Evolutionary conservation across 2,888 invertebrate genomes (phyloP), one percentile per base, ranked within the genome.

Genomic region (Zhuqinia jingwanae): DNA sequence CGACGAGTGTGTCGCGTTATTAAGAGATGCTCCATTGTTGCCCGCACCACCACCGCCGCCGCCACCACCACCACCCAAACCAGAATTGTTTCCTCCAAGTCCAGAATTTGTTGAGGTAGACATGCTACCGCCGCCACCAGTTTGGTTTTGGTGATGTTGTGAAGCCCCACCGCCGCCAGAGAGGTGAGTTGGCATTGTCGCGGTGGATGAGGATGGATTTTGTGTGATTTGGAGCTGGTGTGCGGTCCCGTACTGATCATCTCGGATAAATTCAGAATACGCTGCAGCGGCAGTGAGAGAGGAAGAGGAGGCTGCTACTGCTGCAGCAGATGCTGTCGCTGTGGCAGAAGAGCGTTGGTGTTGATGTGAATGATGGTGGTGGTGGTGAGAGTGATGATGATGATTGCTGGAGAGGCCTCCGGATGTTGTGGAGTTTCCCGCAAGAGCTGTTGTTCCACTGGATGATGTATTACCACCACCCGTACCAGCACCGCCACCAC

Each of bases 271-370:
- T 1, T 95, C 95, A 6, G 95, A 94, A 91, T 96, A 96, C 47
- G 95, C 95, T 77, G 96, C 92, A 0, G 96, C 94, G 0, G 96
- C 95, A 36, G 70, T 70, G 36, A 60, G 83, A 47, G 87, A 76
- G 78, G 96, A 95, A 92, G 96, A 96, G 92, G 96, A 22, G 92
- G 92, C 77, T 92, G 92, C 88, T 91, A 90, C 77, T 92, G 92
- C 88, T 91, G 91, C 92, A 92, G 92, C 20, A 92, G 92, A 76
- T 92, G 92, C 88, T 91, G 91, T 76, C 92, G 92, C 88, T 91
- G 91, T 92, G 92, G 92, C 36, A 11, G 58, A 25, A 15, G 30
- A 58, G 47, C 56, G 78, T 42, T 85, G 87, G 25, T 85, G 85
- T 36, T 73, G 73, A 50, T 86, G 88, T 30, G 82, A 83, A 36